Base-by-base conservation (phyloP, 2,113 vertebrate genomes). In the Sigmodon hispidus region DNA sequence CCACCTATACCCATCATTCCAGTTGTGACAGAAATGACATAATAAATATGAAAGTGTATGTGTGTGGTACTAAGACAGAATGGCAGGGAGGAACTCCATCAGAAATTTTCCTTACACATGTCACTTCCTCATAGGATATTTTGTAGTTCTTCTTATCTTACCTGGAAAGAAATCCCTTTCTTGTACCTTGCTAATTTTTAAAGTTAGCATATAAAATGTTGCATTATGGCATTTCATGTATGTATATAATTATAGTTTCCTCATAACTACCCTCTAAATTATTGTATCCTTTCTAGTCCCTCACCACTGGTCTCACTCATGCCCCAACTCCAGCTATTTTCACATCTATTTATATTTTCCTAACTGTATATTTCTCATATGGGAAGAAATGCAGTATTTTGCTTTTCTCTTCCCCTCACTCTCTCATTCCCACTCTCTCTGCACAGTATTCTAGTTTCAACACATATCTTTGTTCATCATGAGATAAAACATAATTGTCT, bases 91-190 rank as follows among this genome's bases (percentile, higher is more conserved):
- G 86, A 89, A 90, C 24, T 93, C 43, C 89, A 57, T 57, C 86
- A 94, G 76, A 48, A 89, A 86, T 89, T 95, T 90, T 94, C 57
- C 24, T 91, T 73, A 91, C 75, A 96, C 91, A 94, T 93, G 36
- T 91, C 69, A 91, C 84, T 43, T 69, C 10, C 65, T 34, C 22
- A 84, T 36, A 77, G 50, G 31, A 93, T 50, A 43, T 95, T 86
- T 86, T 69, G 45, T 89, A 95, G 83, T 73, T 19, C 87, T 93
- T 94, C 26, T 91, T 65, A 90, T 77, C 40, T 87, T 93, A 40
- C 55, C 52, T 90, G 76, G 87, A n/a, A 36, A 61, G 63, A 83
- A 59, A 84, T 67, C 26, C 45, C 21, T 52, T n/a, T 87, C 11
- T n/a, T 52, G 80, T n/a, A n/a, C 52, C 5, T 50, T 45, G 67